Base-by-base conservation (phyloP, 2,888 invertebrate species). In the Oxystoma pomonae region DNA sequence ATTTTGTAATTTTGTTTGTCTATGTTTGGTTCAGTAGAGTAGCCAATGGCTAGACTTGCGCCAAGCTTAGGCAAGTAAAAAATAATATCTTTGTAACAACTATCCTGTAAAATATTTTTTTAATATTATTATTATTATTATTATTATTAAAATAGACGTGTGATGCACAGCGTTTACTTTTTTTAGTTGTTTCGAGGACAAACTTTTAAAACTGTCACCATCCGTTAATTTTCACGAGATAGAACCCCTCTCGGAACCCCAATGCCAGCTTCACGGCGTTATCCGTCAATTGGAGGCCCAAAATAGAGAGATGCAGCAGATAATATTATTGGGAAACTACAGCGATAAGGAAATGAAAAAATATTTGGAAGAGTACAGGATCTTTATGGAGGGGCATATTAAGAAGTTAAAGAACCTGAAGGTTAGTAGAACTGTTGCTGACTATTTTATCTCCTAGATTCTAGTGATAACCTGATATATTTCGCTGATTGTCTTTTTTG, bases 261-360 rank as follows among this genome's bases (percentile, higher is more conserved):
- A 85, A 17, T 78, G 81, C 17, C 86, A 90, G 73, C 76, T 91
- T 57, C 87, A 90, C 71, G 86, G 87, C 72, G 87, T 91, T 68
- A 91, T 91, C 58, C 82, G 81, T 65, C 87, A 90, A 72, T 78
- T 92, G 66, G 90, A 91, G 78, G 82, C 85, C 53, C 87, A 89
- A 75, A 88, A 87, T 70, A 83, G 86, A 68, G 84, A 84, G 60
- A 75, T 86, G 0, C 83, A 84, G 72, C 72, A 84, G 19, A 81
- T 85, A 62, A 67, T 78, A 5, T 65, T 73, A 22, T 66, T 75
- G 49, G 74, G 77, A 20, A 72, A 68, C 52, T 70, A 72, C 21
- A 74, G 68, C 3, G 83, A 84, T 60, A 80, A 81, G 53, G 81
- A 81, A 22, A 76, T 87, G n/a, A 81, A 80, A 66, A 72, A 75